Evolutionary conservation across 2,797 vertebrate genomes (phyloP), one percentile per base, ranked within the genome.

Genomic region (Benthosema pterotum): DNA sequence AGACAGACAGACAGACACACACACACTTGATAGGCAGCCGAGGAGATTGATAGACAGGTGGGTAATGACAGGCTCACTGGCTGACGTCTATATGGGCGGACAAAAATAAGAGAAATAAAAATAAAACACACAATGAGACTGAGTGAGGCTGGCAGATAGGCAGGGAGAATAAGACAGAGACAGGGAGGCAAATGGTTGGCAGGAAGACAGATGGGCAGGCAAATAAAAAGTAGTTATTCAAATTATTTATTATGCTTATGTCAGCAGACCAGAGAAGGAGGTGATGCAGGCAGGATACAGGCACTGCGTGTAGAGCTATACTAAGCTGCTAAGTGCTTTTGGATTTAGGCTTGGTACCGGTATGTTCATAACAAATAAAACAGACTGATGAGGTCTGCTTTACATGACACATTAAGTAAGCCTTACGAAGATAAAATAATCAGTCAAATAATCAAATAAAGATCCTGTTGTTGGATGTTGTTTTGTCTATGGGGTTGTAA

Each of bases 1-100:
- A 18, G 66, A 60, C 71, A 67, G 65, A 56, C 15, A 52, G 65
- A 83, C 49, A 67, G 70, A 64, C 58, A 80, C 70, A 64, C 65
- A 52, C 43, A 32, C 54, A 57, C 66, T 62, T 11, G 22, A 60
- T 22, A 60, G 47, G 45, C 46, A 60, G 18, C 5, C 11, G 18
- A 17, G 18, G 11, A 19, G 16, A 51, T 18, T 17, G 47, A 17
- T 14, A 74, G 71, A 56, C 54, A 60, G 67, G 58, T 47, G 47
- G 16, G 45, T 32, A 48, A 48, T 69, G 61, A 76, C 42, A 75
- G 32, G 32, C 32, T 38, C 32, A 38, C 32, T 38, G 32, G 32
- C 32, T 38, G 32, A 38, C 9, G 32, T 38, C 8, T 2, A 38
- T 2, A 38, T 9, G 8, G 32, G 8, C 32, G 11, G 32, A 38